Evolutionary conservation across 2,797 vertebrate species (phyloP), one percentile per base, ranked within the genome.

Genomic region (Amazonetta brasiliensis): DNA sequence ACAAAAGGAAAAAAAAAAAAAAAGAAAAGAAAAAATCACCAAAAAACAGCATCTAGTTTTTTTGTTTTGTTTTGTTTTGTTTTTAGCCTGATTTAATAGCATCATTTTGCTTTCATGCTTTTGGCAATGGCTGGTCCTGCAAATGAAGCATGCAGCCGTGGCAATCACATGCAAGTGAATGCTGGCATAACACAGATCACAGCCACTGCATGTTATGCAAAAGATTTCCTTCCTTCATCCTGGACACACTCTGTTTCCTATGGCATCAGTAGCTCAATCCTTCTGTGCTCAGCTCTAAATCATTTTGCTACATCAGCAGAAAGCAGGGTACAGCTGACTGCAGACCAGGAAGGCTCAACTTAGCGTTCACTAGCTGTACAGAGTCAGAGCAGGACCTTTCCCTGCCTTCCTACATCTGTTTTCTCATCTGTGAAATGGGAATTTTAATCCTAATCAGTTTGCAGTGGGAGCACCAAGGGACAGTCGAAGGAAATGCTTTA

Each of bases 381-480:
- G 59, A 55, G 74, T 92, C 28, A 18, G 90, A 82, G 55, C 74
- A 78, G 62, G 52, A 55, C 69, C 55, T 90, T 73, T 52, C 50
- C 62, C 52, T 89, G 62, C 76, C 52, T 84, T 72, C 50, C 64
- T 73, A 64, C 48, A 37, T 82, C 69, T 74, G 60, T 69, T 95
- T 95, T 80, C 64, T 97, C 67, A 67, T 75, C 64, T 91, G 67
- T 67, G 73, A 95, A 92, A 92, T 82, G 69, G 74, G 58, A 62
- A 74, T 52, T 94, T 92, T 92, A 92, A 94, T 95, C 84, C 91
- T 92, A 85, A 94, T 94, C 81, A 58, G 41, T 84, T 81, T 94
- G 52, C 2, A 25, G 83, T 33, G 54, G 60, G 58, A 74, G 74
- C 75, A 82, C 71, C 46, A 74, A 44, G 56, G 74, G 63, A 48